A percentile compares a stretch with the other conserved stretches of the same genome.
phyloP scores from a whole-genome alignment of 2,888 invertebrate genomes.

The Atethmia centrago region DNA sequence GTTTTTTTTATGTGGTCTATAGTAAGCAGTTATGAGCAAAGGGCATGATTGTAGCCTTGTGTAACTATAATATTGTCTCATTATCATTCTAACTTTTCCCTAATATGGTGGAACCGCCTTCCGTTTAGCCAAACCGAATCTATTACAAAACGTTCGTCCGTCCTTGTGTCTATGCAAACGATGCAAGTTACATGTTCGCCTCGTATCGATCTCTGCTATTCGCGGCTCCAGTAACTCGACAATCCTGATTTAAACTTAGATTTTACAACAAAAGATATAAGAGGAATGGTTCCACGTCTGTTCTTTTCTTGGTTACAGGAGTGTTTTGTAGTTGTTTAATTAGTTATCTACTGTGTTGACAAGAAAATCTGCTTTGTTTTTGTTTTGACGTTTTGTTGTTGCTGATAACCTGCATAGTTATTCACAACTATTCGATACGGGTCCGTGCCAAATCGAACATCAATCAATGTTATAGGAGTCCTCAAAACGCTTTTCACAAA shows the following conservation, averaged over 20 bases:
- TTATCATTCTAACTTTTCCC: neutral
- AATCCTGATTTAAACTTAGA: conserved; percentile 19
- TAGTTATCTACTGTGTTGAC: neutral
- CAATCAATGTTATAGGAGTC: too few relatives aligned
- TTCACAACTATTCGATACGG: too few relatives aligned
- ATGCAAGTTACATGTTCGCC: conserved; percentile 22
- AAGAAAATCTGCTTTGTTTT: neutral
- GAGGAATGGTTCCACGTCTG: neutral
- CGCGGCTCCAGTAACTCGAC: neutral
- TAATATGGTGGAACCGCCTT: neutral
- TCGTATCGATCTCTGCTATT: conserved; percentile 40
- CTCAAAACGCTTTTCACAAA: too few relatives aligned
- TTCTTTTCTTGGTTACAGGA: neutral
- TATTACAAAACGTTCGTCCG: neutral
- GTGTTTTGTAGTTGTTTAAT: neutral
- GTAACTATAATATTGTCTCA: neutral
- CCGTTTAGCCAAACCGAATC: neutral
- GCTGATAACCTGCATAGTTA: too few relatives aligned
- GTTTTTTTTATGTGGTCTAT: neutral
- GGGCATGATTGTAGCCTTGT: neutral
- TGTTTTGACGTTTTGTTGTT: too few relatives aligned
- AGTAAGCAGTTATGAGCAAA: neutral
- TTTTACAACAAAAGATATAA: neutral
- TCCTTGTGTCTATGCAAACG: conserved; percentile 39
- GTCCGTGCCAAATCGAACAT: too few relatives aligned